A percentile compares a stretch with the other conserved stretches of the same genome.
phyloP scores from a whole-genome alignment of 2,113 vertebrate species.

The Bucco capensis region DNA sequence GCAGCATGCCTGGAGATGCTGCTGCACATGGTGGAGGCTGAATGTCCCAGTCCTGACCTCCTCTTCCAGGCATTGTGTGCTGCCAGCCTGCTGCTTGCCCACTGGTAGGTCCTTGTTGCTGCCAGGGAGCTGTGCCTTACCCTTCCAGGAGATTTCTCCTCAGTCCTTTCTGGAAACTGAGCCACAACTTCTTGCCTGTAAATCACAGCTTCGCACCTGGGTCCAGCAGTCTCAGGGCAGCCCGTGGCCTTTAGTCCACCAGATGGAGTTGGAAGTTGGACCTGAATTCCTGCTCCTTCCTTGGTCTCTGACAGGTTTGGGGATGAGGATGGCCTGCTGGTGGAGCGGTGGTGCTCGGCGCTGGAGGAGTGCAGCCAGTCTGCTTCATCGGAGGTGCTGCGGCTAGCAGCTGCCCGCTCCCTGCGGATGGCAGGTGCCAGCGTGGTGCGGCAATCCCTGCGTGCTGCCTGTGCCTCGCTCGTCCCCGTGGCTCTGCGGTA shows the following conservation, averaged over 20 bases:
- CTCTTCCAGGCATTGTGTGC: constrained; percentile 69
- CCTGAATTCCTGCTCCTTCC: background rate
- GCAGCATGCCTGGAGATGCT: constrained; percentile 72
- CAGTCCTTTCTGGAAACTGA: background rate
- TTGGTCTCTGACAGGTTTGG: background rate
- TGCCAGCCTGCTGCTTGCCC: constrained; percentile 74
- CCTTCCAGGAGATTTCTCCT: background rate
- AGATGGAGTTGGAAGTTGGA: background rate
- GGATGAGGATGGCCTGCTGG: background rate
- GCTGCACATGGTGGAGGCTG: constrained; percentile 70
- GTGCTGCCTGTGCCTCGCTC: background rate
- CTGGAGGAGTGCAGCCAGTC: constrained; percentile 70
- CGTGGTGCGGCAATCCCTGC: constrained; percentile 36
- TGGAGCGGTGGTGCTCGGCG: constrained; percentile 70
- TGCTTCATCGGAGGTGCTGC: constrained; percentile 67
- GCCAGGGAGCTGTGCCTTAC: fast-evolving
- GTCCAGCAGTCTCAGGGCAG: background rate
- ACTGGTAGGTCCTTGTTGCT: background rate
- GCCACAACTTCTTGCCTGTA: background rate
- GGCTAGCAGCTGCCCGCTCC: constrained; percentile 76
- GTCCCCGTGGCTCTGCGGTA: constrained; percentile 67
- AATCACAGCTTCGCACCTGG: background rate
- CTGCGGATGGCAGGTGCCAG: constrained; percentile 63
- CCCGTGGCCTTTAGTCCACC: background rate
- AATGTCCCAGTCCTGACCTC: constrained; percentile 73